phyloP scores from a whole-genome alignment of 1,140 invertebrate species.

The Zaprionus kolodkinae region DNA sequence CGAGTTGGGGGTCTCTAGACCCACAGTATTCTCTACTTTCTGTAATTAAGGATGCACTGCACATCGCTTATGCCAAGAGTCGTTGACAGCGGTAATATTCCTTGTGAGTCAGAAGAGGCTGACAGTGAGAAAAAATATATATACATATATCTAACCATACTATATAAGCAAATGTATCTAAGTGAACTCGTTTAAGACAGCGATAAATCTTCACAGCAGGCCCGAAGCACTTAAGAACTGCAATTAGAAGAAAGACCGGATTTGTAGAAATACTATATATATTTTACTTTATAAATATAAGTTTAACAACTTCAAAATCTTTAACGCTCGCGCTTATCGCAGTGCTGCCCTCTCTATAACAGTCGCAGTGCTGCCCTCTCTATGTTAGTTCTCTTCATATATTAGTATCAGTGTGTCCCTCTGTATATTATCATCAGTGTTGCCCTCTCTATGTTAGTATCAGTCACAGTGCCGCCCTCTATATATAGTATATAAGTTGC shows the following conservation, averaged over 20 bases:
- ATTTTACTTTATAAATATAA: background rate
- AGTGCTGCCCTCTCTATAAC: too few species aligned
- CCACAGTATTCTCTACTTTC: constrained; percentile 6
- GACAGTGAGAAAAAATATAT: constrained; percentile 13
- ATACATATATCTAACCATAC: constrained; percentile 33
- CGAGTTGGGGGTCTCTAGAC: constrained; percentile 6
- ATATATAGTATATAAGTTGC: too few species aligned
- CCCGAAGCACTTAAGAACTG: constrained; percentile 50
- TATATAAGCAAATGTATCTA: constrained; percentile 59
- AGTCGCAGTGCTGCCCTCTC: background rate
- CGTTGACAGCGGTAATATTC: constrained; percentile 67
- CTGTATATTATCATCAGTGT: background rate
- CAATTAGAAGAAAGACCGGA: constrained; percentile 57
- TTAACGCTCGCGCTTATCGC: background rate
- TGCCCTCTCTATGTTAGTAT: too few species aligned
- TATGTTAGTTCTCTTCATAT: background rate
- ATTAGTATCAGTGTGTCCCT: background rate
- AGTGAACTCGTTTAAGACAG: constrained; percentile 39
- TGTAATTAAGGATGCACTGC: constrained; percentile 78
- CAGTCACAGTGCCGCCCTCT: background rate
- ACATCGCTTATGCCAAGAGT: constrained; percentile 62
- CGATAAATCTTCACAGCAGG: constrained; percentile 58
- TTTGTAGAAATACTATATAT: constrained; percentile 29
- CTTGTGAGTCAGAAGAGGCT: constrained; percentile 59
- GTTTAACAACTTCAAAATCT: background rate